These are phyloP conservation scores for Zeuzera pyrina DNA, from an alignment of 2,888 invertebrate species.

Conservation along the genomic window DNA sequence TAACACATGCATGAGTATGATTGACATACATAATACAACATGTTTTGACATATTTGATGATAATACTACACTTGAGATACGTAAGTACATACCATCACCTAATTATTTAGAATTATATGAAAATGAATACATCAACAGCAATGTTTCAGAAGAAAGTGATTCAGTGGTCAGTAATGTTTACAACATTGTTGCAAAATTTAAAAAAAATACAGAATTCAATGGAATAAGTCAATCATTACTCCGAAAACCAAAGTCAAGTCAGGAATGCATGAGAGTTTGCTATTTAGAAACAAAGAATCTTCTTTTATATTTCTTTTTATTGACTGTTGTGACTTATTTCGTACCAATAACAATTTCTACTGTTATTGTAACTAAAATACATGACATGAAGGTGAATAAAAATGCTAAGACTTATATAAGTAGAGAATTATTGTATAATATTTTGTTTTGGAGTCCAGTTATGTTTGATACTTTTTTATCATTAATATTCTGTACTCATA, in stretches of 20 bases:
- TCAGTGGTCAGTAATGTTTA: conserved; percentile 42
- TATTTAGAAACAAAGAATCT: conserved; percentile 48
- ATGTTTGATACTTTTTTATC: conserved; percentile 61
- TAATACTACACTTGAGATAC: conserved; percentile 28
- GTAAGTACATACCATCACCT: conserved; percentile 29
- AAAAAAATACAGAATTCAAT: conserved; percentile 25
- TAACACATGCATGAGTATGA: conserved; percentile 42
- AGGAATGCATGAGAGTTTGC: conserved; percentile 51
- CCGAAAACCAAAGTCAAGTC: conserved; percentile 29
- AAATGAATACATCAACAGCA: conserved; percentile 20
- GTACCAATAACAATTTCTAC: conserved; percentile 58
- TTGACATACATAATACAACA: conserved; percentile 33
- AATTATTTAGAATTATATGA: conserved; percentile 40
- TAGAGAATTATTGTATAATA: conserved; percentile 52
- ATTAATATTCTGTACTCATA: conserved; percentile 47
- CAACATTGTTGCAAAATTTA: conserved; percentile 38
- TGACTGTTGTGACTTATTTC: conserved; percentile 50
- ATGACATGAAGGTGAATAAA: conserved; percentile 41
- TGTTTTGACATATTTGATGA: conserved; percentile 22
- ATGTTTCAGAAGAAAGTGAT: conserved; percentile 21
- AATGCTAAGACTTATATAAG: conserved; percentile 45
- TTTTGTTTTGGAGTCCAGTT: conserved; percentile 61
- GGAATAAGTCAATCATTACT: conserved; percentile 27
- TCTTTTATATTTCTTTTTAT: conserved; percentile 45
- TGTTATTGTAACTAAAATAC: conserved; percentile 53